phyloP scores from a whole-genome alignment of 92 coral and sea anemone species.

The Phenganax stokvisi region DNA sequence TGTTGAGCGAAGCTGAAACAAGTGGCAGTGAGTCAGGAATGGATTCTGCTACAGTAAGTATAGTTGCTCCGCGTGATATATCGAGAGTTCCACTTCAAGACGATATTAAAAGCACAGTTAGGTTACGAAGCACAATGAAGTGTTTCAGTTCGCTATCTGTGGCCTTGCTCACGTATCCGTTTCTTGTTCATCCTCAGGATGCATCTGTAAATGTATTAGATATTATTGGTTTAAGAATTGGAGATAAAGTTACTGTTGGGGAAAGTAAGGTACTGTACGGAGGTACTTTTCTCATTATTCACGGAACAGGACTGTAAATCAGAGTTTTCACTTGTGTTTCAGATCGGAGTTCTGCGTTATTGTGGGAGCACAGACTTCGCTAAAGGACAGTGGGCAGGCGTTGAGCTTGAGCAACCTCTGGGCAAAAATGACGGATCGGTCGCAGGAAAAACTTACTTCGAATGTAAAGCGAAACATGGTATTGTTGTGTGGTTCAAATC shows the following conservation, averaged over 20 bases:
- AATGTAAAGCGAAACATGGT: constrained; percentile 79
- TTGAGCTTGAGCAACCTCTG: constrained; percentile 72
- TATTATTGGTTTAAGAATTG: constrained; percentile 68
- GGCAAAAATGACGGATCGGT: constrained; percentile 97
- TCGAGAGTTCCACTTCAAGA: background rate
- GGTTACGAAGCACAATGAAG: no score
- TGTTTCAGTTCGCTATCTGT: background rate
- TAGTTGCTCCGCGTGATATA: background rate
- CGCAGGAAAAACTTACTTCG: constrained; percentile 66
- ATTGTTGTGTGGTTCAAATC: constrained; percentile 41
- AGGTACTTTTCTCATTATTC: background rate
- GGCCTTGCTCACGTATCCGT: background rate
- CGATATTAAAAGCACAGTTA: no score
- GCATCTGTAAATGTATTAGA: constrained; percentile 49
- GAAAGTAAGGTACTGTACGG: constrained; percentile 67
- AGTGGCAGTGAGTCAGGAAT: constrained; percentile 34
- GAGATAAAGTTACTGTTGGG: constrained; percentile 74
- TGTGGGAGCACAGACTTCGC: constrained; percentile 97
- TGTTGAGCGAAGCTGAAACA: constrained; percentile 83
- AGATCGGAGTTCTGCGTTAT: constrained; percentile 79
- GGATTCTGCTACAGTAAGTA: constrained; percentile 35
- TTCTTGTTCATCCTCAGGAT: constrained; percentile 42
- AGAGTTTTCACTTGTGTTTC: constrained; percentile 1
- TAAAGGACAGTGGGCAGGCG: constrained; percentile 97
- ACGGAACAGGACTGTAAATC: background rate